phyloP scores from a whole-genome alignment of 2,797 vertebrate genomes.

The Potorous gilbertii region DNA sequence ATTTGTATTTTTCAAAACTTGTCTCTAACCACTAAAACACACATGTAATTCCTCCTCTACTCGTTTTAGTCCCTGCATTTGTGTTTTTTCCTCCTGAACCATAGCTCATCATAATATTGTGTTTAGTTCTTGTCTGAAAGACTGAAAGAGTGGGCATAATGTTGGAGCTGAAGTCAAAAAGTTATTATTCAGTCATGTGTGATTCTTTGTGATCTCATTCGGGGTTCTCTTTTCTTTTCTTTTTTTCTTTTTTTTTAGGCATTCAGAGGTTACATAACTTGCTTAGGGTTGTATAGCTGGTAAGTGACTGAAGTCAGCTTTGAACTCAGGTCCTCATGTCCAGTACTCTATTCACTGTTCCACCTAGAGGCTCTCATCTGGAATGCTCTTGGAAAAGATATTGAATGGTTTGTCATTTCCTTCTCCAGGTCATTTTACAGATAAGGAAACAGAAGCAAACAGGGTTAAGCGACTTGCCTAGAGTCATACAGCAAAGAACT shows the following conservation, averaged over 20 bases:
- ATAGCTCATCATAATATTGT: not conserved
- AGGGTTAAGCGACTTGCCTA: too few relatives aligned
- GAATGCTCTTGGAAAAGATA: too few relatives aligned
- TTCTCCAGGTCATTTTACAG: too few relatives aligned
- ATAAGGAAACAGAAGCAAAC: too few relatives aligned
- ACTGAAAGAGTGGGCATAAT: not conserved
- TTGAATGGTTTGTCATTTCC: too few relatives aligned
- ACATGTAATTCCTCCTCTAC: not conserved
- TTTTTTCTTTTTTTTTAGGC: too few relatives aligned
- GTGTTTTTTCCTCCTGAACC: constrained; percentile 15
- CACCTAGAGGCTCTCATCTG: too few relatives aligned
- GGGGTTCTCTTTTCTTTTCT: too few relatives aligned
- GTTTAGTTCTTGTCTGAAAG: not conserved
- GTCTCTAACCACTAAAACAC: not conserved
- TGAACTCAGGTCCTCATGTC: not conserved
- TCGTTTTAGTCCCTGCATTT: constrained; percentile 2
- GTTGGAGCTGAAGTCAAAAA: constrained; percentile 12
- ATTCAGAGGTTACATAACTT: not conserved
- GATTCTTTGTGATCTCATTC: not conserved
- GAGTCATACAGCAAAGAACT: too few relatives aligned
- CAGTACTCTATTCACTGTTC: too few relatives aligned
- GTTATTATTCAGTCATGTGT: not conserved
- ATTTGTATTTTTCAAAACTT: not conserved
- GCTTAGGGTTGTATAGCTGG: not conserved
- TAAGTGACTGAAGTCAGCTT: not conserved